Conservation (phyloP, 1,140 invertebrate species). For the Venustaconcha ellipsiformis region DNA sequence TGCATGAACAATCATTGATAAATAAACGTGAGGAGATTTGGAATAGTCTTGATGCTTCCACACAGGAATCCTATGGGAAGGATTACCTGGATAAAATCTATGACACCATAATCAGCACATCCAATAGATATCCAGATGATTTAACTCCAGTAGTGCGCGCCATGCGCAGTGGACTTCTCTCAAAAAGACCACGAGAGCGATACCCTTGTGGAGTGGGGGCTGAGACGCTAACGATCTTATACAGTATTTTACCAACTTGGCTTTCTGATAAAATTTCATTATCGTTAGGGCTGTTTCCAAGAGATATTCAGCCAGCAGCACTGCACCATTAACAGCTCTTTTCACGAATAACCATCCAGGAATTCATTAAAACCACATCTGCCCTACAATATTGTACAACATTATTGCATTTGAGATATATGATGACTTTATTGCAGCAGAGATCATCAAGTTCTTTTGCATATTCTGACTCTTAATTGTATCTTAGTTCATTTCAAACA, state of each 20-base stretch:
- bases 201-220: constrained; percentile 63
- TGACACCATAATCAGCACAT: constrained; percentile 39
- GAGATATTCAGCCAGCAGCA: constrained; percentile 36
- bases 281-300: constrained; percentile 49
- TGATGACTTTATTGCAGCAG: too few species aligned
- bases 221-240: constrained; percentile 54
- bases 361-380: too few species aligned
- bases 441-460: too few species aligned
- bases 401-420: too few species aligned
- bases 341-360: too few species aligned
- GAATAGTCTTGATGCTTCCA: constrained; percentile 53
- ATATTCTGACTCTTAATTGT: too few species aligned
- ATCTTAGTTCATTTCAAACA: too few species aligned
- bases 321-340: too few species aligned
- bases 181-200: constrained; percentile 58
- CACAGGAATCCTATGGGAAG: constrained; percentile 51
- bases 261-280: constrained; percentile 56
- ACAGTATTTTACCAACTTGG: constrained; percentile 62
- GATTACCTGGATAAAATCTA: constrained; percentile 58
- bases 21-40: constrained; percentile 56
- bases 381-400: too few species aligned
- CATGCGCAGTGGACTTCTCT: constrained; percentile 61
- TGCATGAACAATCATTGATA: constrained; percentile 44
- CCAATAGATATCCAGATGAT: constrained; percentile 50
- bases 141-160: constrained; percentile 62